Conservation (phyloP, 2,888 invertebrate genomes). For the Erebia aethiops region DNA sequence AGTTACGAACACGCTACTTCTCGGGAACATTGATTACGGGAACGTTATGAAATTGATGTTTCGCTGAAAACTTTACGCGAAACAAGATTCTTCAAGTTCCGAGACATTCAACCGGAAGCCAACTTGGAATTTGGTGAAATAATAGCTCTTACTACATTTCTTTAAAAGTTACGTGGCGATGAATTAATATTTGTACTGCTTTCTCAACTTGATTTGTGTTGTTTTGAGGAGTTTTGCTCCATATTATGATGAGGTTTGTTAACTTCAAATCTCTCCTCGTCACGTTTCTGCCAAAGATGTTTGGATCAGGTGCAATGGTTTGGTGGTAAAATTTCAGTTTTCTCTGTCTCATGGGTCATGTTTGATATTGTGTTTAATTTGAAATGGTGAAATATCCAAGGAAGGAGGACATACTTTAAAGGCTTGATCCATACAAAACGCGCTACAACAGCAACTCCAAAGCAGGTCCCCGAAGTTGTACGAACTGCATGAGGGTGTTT, state of each 20-base stretch:
- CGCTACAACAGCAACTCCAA: too few relatives aligned
- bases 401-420: too few relatives aligned
- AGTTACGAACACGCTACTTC: not conserved
- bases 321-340: too few relatives aligned
- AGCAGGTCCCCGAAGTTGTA: too few relatives aligned
- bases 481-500: too few relatives aligned
- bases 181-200: conserved; percentile 23
- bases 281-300: not conserved
- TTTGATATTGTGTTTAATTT: too few relatives aligned
- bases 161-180: conserved; percentile 26
- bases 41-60: conserved; percentile 16
- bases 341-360: too few relatives aligned
- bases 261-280: not conserved
- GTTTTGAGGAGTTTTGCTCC: not conserved
- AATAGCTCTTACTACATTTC: conserved; percentile 13
- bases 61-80: conserved; percentile 10
- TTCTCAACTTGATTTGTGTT: not conserved
- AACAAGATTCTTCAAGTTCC: conserved; percentile 2
- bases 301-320: not conserved
- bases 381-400: too few relatives aligned
- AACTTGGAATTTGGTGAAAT: conserved; percentile 37
- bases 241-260: not conserved
- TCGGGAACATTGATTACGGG: not conserved
- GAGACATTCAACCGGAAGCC: conserved; percentile 5
- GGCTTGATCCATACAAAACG: too few relatives aligned